phyloP scores from a whole-genome alignment of 2,797 vertebrate species.

The Gambelia wislizenii region DNA sequence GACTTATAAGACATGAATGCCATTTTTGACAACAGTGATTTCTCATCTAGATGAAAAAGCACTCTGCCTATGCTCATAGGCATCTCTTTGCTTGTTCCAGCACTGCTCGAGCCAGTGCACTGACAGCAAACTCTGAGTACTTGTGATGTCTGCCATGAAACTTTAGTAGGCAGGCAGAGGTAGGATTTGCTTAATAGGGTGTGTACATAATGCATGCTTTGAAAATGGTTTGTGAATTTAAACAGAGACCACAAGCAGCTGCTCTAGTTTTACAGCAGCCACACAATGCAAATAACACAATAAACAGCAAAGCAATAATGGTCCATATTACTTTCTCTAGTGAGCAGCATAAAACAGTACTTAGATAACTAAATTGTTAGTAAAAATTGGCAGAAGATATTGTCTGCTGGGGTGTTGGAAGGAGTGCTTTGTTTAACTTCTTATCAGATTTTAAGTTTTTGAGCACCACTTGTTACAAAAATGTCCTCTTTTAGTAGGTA shows the following conservation, averaged over 20 bases:
- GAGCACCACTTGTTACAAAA: constrained; percentile 12
- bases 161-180: constrained; percentile 30
- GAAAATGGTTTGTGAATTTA: constrained; percentile 22
- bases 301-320: not conserved
- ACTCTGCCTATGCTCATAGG: not conserved
- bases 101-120: not conserved
- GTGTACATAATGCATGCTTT: constrained; percentile 31
- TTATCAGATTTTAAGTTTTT: constrained; percentile 45
- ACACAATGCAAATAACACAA: constrained; percentile 11
- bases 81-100: not conserved
- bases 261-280: constrained; percentile 48
- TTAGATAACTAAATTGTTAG: constrained; percentile 15
- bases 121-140: not conserved
- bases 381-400: not conserved
- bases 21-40: not conserved
- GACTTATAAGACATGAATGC: not conserved
- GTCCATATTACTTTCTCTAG: constrained; percentile 21
- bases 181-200: constrained; percentile 33
- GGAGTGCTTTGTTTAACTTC: constrained; percentile 26
- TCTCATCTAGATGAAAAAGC: not conserved
- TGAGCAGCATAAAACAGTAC: not conserved
- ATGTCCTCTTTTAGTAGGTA: not conserved
- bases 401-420: constrained; percentile 1
- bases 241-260: constrained; percentile 38
- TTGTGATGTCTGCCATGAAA: constrained; percentile 8